phyloP scores from a whole-genome alignment of 2,888 invertebrate genomes.

The Xiphydria camelus region DNA sequence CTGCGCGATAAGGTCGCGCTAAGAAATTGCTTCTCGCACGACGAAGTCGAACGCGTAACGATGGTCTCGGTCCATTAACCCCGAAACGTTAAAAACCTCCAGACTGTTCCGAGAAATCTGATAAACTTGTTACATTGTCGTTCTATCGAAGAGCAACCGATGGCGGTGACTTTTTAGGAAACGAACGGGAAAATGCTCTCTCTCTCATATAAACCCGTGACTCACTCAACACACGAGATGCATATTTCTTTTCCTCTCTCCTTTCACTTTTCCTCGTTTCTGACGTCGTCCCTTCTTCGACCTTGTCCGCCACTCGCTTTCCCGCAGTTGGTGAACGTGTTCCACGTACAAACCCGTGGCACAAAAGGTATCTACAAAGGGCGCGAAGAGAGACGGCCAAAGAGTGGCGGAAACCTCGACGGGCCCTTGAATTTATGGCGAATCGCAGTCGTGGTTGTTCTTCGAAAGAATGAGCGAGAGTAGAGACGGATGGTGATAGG shows the following conservation, averaged over 20 bases:
- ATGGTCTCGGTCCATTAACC: neutral
- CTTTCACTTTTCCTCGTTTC: neutral
- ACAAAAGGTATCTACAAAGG: slow-evolving; percentile 6
- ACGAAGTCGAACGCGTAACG: slow-evolving; percentile 10
- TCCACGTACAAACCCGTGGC: neutral
- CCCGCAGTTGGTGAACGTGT: too few species aligned
- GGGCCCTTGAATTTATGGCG: slow-evolving; percentile 2
- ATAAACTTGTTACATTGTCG: too few species aligned
- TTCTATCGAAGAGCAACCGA: too few species aligned
- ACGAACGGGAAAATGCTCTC: too few species aligned
- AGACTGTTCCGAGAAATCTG: too few species aligned
- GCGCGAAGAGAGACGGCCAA: neutral
- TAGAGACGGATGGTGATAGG: neutral
- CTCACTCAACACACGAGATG: too few species aligned
- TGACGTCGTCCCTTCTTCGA: neutral
- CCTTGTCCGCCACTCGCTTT: neutral
- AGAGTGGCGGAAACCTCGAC: neutral
- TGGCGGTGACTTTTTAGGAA: too few species aligned
- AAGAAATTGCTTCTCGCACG: slow-evolving; percentile 41
- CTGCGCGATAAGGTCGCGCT: slow-evolving; percentile 35
- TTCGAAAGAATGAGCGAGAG: neutral
- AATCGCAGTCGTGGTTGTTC: neutral
- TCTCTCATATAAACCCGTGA: too few species aligned
- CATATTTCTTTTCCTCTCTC: neutral
- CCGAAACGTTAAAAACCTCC: too few species aligned